phyloP scores from a whole-genome alignment of 2,113 vertebrate genomes.

The Chlorodrepanis virens region DNA sequence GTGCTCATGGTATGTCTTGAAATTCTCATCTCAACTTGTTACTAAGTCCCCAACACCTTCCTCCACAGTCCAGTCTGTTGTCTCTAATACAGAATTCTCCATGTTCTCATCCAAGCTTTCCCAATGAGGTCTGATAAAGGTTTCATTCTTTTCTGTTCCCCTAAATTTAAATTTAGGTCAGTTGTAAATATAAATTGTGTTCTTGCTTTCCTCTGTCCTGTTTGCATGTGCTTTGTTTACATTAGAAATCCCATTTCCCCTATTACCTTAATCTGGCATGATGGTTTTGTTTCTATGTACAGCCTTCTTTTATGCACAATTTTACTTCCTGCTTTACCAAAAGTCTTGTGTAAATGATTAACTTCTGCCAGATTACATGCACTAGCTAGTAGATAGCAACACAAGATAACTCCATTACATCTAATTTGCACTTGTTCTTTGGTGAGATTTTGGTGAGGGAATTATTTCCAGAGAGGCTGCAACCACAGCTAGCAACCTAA shows the following conservation, averaged over 20 bases:
- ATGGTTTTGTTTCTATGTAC: slow-evolving; percentile 4
- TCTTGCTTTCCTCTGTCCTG: neutral
- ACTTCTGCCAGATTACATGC: neutral
- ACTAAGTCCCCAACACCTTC: neutral
- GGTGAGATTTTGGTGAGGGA: neutral
- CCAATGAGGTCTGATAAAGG: neutral
- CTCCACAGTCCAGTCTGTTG: neutral
- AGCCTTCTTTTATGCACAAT: neutral
- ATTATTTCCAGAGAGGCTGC: neutral
- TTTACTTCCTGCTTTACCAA: neutral
- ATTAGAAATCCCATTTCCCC: neutral
- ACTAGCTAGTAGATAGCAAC: neutral
- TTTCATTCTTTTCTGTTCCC: neutral
- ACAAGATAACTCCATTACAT: neutral
- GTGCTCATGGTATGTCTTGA: rapidly evolving
- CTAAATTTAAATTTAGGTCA: neutral
- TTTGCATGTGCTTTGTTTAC: neutral
- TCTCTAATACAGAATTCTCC: neutral
- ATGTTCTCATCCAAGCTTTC: neutral
- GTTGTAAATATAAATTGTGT: neutral
- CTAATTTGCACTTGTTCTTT: neutral
- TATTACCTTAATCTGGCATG: neutral
- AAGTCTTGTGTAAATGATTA: neutral
- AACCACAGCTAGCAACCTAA: neutral
- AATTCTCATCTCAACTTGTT: neutral